Evolutionary conservation across 2,888 invertebrate species (phyloP).

Genomic region (Tipula confusa): DNA sequence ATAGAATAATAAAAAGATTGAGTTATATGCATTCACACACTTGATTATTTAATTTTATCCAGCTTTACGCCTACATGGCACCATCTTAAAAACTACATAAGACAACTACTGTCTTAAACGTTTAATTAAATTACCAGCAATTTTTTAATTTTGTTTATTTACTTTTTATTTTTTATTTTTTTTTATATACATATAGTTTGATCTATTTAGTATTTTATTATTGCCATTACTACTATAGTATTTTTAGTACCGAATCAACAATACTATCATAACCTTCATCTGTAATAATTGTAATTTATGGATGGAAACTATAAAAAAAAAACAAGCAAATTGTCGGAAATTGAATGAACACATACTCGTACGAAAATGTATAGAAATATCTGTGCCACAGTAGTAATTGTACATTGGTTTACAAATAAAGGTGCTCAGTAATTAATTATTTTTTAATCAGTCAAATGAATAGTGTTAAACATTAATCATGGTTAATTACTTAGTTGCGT

Average conservation of each 20-base stretch:
- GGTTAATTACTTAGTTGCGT: too few species aligned
- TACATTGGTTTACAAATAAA: too few species aligned
- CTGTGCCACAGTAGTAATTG: not conserved
- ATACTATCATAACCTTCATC: not conserved
- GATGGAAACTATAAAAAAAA: not conserved
- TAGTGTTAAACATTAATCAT: too few species aligned
- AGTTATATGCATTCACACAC: not conserved
- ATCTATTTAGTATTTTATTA: slow-evolving; percentile 12
- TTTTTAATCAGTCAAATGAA: not conserved
- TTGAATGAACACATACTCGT: not conserved
- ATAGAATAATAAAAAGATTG: too few species aligned
- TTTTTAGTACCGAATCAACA: not conserved
- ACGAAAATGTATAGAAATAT: not conserved
- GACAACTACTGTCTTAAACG: not conserved
- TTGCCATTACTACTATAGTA: not conserved
- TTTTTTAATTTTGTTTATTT: not conserved
- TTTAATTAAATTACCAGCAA: not conserved
- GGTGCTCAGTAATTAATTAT: not conserved
- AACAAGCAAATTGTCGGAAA: not conserved
- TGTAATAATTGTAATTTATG: not conserved
- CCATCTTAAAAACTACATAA: not conserved
- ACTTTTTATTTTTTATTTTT: not conserved
- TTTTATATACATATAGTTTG: not conserved
- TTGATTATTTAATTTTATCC: not conserved
- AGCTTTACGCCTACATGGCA: not conserved